Conservation (phyloP, 2,797 vertebrate species). For the Arrhamphus sclerolepis region DNA sequence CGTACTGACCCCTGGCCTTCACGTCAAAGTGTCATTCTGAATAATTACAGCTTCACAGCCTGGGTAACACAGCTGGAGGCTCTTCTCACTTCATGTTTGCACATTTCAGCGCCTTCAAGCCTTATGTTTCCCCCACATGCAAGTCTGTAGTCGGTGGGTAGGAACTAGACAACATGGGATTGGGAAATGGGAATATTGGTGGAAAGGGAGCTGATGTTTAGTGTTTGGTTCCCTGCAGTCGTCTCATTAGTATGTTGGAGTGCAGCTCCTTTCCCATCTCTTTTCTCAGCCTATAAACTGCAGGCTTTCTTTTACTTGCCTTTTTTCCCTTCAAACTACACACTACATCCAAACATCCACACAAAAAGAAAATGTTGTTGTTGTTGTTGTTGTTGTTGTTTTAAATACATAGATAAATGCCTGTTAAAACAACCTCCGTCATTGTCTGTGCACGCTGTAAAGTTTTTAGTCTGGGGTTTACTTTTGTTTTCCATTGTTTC, state of each 20-base stretch:
- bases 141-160: not conserved
- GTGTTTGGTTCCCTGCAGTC: slow-evolving; percentile 37
- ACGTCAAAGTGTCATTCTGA: not conserved
- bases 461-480: slow-evolving; percentile 9
- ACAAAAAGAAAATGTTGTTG: too few relatives aligned
- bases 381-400: too few relatives aligned
- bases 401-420: too few relatives aligned
- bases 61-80: not conserved
- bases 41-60: not conserved
- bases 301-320: slow-evolving; percentile 39
- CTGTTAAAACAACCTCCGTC: too few relatives aligned
- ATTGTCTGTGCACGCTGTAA: not conserved
- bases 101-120: not conserved
- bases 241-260: slow-evolving; percentile 67
- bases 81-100: too few relatives aligned
- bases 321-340: slow-evolving; percentile 31
- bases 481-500: not conserved
- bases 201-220: slow-evolving; percentile 29
- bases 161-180: not conserved
- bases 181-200: slow-evolving; percentile 8
- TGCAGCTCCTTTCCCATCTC: slow-evolving; percentile 45
- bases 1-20: not conserved
- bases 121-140: not conserved
- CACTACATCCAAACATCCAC: too few relatives aligned
- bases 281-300: slow-evolving; percentile 52